Base-by-base conservation (phyloP, 2,113 vertebrate species). In the Neopipo cinnamomea region DNA sequence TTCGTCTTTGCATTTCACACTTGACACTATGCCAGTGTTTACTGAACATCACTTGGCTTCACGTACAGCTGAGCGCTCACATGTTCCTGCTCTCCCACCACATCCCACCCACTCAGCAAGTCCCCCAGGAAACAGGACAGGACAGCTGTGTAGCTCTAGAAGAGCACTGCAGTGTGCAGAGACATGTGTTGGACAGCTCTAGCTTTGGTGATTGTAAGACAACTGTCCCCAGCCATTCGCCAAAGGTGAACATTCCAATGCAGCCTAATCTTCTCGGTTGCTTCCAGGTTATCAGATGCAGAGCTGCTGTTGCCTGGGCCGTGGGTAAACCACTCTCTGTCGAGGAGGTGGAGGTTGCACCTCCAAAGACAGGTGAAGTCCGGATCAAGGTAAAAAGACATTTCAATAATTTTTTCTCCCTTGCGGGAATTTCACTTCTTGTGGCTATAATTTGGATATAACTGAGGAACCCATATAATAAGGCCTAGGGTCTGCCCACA, bases 341-440 rank as follows among this genome's bases (percentile, higher is more conserved):
- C 56, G 98, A 98, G 89, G 97, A 98, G 85, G 49, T 98, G 17
- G 97, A 98, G 59, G 98, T 98, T n/a, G 92, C 96, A 44, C 95
- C 97, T 63, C 97, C 97, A 9, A 97, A 89, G 35, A 85, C 93
- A 35, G 92, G 78, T 25, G 98, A 98, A 97, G 96, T 98, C 66
- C 95, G 96, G 18, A 81, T 97, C 21, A 97, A 96, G 96, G 96
- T 97, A 93, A 71, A 47, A 85, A 12, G 35, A 8, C 9, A 1
- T 65, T 35, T 25, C 8, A 5, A 3, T 5, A 16, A 30, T 24
- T 21, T 23, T 25, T 61, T 16, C 17, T 18, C 35, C 31, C 17
- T 49, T 19, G 4, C 11, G 18, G 21, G 19, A 62, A 56, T 44
- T 47, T n/a, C 16, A 25, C 14, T 30, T 52, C 58, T 17, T 52